phyloP scores from a whole-genome alignment of 2,888 invertebrate genomes.

The Xylocampa areola region DNA sequence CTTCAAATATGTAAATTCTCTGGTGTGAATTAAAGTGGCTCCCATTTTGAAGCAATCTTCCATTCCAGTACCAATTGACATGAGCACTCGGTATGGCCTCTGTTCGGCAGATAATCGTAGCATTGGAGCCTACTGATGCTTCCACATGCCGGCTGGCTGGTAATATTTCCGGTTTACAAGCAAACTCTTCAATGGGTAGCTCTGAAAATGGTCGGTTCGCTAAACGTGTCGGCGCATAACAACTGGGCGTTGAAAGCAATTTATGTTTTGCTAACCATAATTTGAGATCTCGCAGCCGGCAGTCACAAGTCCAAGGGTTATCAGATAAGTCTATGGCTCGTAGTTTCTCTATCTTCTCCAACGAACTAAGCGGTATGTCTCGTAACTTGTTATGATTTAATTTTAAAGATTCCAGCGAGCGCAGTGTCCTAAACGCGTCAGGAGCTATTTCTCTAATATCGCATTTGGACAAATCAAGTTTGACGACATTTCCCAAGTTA shows the following conservation, averaged over 20 bases:
- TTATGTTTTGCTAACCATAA: constrained; percentile 95
- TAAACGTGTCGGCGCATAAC: constrained; percentile 92
- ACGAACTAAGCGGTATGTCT: constrained; percentile 92
- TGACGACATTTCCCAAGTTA: constrained; percentile 93
- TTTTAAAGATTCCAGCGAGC: constrained; percentile 93
- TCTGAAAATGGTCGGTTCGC: constrained; percentile 94
- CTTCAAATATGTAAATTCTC: constrained; percentile 93
- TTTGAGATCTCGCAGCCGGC: constrained; percentile 94
- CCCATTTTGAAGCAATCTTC: constrained; percentile 93
- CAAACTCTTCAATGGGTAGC: constrained; percentile 94
- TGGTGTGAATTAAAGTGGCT: constrained; percentile 94
- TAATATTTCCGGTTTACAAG: constrained; percentile 95
- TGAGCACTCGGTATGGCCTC: constrained; percentile 94
- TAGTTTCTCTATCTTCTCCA: constrained; percentile 93
- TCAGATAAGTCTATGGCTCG: constrained; percentile 95
- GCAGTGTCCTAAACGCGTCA: constrained; percentile 92
- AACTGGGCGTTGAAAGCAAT: constrained; percentile 94
- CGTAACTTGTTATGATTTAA: constrained; percentile 94
- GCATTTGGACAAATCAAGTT: constrained; percentile 95
- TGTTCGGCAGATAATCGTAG: constrained; percentile 94
- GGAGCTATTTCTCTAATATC: constrained; percentile 94
- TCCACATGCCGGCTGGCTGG: constrained; percentile 94
- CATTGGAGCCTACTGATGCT: constrained; percentile 95
- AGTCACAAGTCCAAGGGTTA: constrained; percentile 97
- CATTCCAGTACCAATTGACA: constrained; percentile 97